phyloP scores from a whole-genome alignment of 2,113 vertebrate genomes.

The Geothlypis trichas region DNA sequence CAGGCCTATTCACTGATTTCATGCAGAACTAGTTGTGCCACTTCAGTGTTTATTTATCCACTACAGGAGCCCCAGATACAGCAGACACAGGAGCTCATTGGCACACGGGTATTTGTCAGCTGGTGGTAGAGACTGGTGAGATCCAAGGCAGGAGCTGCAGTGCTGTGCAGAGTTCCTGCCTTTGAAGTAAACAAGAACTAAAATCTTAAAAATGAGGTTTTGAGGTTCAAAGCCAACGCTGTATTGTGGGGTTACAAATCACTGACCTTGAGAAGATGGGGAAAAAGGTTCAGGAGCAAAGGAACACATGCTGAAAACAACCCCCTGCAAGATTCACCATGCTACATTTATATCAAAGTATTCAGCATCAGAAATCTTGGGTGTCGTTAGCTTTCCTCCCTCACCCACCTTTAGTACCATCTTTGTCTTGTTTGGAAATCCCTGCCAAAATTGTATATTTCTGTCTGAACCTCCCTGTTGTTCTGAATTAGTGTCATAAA shows the following conservation, averaged over 20 bases:
- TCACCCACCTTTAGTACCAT: neutral
- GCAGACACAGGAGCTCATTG: neutral
- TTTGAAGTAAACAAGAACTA: neutral
- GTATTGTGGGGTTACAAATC: neutral
- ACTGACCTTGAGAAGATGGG: neutral
- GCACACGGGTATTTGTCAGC: neutral
- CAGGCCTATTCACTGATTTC: neutral
- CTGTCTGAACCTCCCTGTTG: neutral
- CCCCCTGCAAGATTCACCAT: neutral
- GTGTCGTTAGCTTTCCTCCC: neutral
- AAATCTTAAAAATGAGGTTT: neutral
- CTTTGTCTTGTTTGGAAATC: neutral
- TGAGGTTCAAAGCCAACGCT: neutral
- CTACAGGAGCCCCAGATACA: neutral
- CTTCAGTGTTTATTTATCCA: slow-evolving; percentile 24
- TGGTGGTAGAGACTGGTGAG: neutral
- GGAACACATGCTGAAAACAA: neutral
- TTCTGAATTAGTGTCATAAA: neutral
- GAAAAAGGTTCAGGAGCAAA: neutral
- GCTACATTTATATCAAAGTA: neutral
- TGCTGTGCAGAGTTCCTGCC: neutral
- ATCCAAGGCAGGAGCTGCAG: neutral
- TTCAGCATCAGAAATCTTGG: neutral
- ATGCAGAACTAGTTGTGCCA: slow-evolving; percentile 23
- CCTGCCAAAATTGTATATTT: neutral